These are phyloP conservation scores for Lepidothrix coronata DNA, from an alignment of 2,113 vertebrate species.

Conservation along the genomic window DNA sequence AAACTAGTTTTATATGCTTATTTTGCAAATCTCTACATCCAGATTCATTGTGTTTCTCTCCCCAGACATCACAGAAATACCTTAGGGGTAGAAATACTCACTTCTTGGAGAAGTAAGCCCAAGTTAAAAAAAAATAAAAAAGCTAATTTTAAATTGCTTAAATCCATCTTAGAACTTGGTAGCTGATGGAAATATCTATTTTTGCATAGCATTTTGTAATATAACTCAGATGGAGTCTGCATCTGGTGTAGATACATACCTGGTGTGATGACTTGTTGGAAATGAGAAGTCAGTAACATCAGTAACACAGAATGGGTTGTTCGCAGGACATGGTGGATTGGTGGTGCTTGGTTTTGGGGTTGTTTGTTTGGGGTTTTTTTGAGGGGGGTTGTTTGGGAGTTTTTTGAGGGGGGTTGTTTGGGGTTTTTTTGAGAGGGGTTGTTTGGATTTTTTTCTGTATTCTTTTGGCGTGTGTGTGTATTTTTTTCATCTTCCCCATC, in stretches of 20 bases:
- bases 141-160: neutral
- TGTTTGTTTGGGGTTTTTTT: neutral
- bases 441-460: neutral
- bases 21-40: neutral
- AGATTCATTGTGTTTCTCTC: neutral
- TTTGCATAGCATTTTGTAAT: neutral
- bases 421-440: neutral
- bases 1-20: neutral
- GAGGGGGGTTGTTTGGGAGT: neutral
- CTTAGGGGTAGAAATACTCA: neutral
- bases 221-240: neutral
- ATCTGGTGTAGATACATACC: neutral
- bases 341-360: neutral
- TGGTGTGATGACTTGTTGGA: neutral
- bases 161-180: neutral
- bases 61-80: neutral
- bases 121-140: neutral
- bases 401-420: neutral
- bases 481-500: neutral
- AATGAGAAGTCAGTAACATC: neutral
- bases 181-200: neutral
- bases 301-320: neutral
- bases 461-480: neutral
- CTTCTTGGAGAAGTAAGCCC: neutral
- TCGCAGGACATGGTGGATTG: neutral